A percentile compares a stretch with the other conserved stretches of the same genome.
These are phyloP conservation scores for Nestor notabilis DNA, from an alignment of 2,113 vertebrate species.

Conservation along the genomic window DNA sequence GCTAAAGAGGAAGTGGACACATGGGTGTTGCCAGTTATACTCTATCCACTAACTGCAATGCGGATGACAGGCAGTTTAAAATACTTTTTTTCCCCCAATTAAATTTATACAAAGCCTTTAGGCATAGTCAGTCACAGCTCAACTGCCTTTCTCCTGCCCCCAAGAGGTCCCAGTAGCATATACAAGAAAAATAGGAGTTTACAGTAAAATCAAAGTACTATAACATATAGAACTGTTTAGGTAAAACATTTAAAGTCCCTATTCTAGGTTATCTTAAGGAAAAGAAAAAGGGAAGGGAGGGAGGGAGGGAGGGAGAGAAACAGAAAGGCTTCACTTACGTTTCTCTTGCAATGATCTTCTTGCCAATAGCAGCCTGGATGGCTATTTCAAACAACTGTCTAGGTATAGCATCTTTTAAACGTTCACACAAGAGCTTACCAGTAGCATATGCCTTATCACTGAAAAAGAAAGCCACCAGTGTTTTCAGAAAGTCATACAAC, in stretches of 20 bases:
- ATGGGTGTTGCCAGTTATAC: not conserved
- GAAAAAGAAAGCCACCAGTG: not conserved
- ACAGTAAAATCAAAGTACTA: not conserved
- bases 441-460: slow-evolving; percentile 84
- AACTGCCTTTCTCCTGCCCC: not conserved
- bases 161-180: not conserved
- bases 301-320: not conserved
- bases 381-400: slow-evolving; percentile 96
- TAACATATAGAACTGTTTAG: not conserved
- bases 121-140: not conserved
- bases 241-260: not conserved
- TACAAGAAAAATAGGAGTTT: not conserved
- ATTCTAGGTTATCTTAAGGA: not conserved
- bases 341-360: slow-evolving; percentile 92
- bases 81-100: not conserved
- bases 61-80: not conserved
- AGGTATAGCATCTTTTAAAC: slow-evolving; percentile 89
- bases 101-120: not conserved
- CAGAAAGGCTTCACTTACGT: slow-evolving; percentile 81
- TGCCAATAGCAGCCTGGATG: slow-evolving; percentile 90
- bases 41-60: not conserved
- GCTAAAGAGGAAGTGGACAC: not conserved
- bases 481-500: not conserved
- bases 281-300: no score
- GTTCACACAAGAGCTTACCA: slow-evolving; percentile 91